A percentile compares a stretch with the other conserved stretches of the same genome.
Evolutionary conservation across 2,797 vertebrate genomes (phyloP).

Genomic region (Ammospiza maritima): DNA sequence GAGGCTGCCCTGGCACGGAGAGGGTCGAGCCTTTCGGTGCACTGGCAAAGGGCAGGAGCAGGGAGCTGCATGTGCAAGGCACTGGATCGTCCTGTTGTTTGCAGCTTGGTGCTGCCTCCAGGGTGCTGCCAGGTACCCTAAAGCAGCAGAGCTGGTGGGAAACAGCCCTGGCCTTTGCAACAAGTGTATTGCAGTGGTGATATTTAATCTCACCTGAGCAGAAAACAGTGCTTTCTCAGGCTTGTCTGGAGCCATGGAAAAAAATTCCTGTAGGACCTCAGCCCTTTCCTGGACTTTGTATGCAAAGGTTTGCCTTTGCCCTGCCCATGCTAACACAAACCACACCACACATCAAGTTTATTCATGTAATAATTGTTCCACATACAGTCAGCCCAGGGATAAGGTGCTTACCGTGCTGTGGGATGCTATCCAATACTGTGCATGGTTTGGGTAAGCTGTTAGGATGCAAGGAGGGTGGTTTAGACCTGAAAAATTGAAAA

Average conservation of each 20-base stretch:
- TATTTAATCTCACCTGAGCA: background rate
- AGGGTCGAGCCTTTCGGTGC: background rate
- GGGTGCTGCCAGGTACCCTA: background rate
- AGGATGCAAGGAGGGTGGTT: background rate
- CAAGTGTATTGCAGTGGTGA: accelerated
- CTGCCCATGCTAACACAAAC: background rate
- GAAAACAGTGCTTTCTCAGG: background rate
- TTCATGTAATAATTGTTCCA: background rate
- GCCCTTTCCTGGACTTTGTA: background rate
- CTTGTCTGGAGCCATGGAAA: background rate
- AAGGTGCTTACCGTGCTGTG: background rate
- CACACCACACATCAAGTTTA: background rate
- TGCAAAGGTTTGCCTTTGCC: background rate
- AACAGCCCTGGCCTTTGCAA: background rate
- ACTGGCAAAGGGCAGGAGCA: background rate
- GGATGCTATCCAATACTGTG: background rate
- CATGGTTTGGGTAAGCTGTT: background rate
- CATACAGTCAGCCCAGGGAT: background rate
- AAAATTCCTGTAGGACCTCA: background rate
- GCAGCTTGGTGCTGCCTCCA: background rate
- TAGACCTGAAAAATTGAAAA: background rate
- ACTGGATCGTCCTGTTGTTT: background rate
- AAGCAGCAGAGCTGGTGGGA: background rate
- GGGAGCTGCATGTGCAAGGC: background rate
- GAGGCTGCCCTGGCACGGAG: background rate